phyloP scores from a whole-genome alignment of 2,888 invertebrate genomes.

The Arctia plantaginis region DNA sequence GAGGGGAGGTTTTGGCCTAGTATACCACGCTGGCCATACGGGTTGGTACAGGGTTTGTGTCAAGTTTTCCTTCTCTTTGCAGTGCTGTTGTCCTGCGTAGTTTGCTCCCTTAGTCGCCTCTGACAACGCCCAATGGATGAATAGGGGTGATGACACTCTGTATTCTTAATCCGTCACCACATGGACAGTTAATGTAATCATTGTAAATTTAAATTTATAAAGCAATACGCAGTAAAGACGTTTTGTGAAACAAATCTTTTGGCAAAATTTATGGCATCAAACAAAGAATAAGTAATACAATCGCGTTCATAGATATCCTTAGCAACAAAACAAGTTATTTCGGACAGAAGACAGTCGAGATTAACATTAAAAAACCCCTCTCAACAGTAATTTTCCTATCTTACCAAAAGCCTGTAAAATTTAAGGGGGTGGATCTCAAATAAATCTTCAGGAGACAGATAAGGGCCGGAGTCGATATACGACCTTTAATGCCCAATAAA shows the following conservation, averaged over 20 bases:
- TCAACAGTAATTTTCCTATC: constrained; percentile 49
- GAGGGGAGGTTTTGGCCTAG: too few species aligned
- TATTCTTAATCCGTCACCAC: too few species aligned
- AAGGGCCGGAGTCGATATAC: constrained; percentile 60
- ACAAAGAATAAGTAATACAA: background rate
- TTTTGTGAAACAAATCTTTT: too few species aligned
- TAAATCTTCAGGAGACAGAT: constrained; percentile 70
- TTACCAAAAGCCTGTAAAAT: constrained; percentile 34
- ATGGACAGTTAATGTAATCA: background rate
- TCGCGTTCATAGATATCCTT: constrained; percentile 16
- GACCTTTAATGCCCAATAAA: constrained; percentile 67
- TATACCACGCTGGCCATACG: too few species aligned
- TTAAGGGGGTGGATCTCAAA: constrained; percentile 54
- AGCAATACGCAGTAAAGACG: too few species aligned
- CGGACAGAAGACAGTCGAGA: constrained; percentile 37
- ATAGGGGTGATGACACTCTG: too few species aligned
- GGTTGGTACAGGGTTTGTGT: too few species aligned
- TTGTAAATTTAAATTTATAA: background rate
- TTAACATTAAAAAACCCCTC: constrained; percentile 45
- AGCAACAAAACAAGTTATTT: constrained; percentile 44
- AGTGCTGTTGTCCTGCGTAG: too few species aligned
- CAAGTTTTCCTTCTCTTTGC: too few species aligned
- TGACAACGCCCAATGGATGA: too few species aligned
- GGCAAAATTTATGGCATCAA: background rate
- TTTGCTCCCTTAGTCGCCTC: too few species aligned